Conservation (phyloP, 2,888 invertebrate genomes). For the Lepidonotus clava region DNA sequence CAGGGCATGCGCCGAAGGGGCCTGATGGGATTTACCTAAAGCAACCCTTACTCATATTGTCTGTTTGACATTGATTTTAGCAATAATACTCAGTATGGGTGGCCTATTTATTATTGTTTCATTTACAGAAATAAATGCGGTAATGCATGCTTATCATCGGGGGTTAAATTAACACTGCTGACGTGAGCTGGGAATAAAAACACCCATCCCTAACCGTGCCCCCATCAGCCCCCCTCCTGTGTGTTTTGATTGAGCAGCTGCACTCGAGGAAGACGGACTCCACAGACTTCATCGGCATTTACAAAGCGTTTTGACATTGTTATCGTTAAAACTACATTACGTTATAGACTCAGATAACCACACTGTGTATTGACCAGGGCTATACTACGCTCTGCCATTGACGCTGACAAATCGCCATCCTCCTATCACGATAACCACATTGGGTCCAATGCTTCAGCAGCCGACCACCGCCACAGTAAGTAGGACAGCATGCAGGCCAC, state of each 20-base stretch:
- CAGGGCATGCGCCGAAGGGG: not conserved
- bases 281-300: not conserved
- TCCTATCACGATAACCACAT: not conserved
- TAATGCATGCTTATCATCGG: too few species aligned
- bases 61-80: too few species aligned
- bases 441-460: constrained; percentile 1
- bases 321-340: too few species aligned
- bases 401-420: not conserved
- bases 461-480: not conserved
- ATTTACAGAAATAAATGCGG: too few species aligned
- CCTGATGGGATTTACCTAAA: not conserved
- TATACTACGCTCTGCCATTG: too few species aligned
- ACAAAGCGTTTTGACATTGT: not conserved
- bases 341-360: too few species aligned
- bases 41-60: too few species aligned
- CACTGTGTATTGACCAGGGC: too few species aligned
- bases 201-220: not conserved
- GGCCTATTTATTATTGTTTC: too few species aligned
- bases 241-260: constrained; percentile 8
- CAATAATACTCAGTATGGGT: too few species aligned
- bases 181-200: too few species aligned
- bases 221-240: not conserved
- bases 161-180: too few species aligned
- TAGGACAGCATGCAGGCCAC: not conserved
- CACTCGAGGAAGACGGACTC: not conserved